phyloP scores from a whole-genome alignment of 2,113 vertebrate species.

The Cochlearius cochlearius region DNA sequence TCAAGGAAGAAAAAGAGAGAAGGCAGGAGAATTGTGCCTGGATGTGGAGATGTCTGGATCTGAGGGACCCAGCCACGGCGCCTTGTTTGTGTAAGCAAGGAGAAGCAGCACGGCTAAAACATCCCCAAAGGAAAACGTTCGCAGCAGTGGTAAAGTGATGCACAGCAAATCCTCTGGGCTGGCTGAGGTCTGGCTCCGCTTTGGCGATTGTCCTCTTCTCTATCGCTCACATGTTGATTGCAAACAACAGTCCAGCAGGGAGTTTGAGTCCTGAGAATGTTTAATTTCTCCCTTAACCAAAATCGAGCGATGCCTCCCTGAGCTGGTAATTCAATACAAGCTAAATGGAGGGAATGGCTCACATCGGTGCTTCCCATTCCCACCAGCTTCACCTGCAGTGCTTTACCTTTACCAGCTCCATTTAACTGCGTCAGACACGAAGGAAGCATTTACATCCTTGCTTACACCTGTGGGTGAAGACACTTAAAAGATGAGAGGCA shows the following conservation, averaged over 20 bases:
- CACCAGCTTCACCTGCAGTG: not conserved
- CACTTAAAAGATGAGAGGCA: not conserved
- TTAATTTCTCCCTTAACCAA: not conserved
- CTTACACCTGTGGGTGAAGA: not conserved
- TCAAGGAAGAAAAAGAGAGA: not conserved
- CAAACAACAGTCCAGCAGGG: not conserved
- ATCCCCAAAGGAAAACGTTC: not conserved
- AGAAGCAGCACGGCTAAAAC: not conserved
- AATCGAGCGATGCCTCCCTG: not conserved
- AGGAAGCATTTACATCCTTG: not conserved
- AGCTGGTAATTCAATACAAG: not conserved
- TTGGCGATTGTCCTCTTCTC: not conserved
- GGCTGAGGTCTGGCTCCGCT: not conserved
- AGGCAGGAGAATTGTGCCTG: not conserved
- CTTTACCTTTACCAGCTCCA: not conserved
- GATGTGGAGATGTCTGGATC: not conserved
- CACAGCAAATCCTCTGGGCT: not conserved
- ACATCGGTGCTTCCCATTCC: not conserved
- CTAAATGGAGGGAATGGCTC: not conserved
- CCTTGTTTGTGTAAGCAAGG: not conserved
- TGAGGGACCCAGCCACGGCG: not conserved
- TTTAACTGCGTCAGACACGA: not conserved
- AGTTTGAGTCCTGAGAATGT: not conserved
- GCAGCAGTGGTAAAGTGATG: not conserved
- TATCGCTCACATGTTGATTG: not conserved